phyloP scores from a whole-genome alignment of 1,140 invertebrate genomes.

The Bombyx mori region ASM3026992v2 NC_085122.1:12122501-12123000 shows the following conservation, averaged over 20 bases:
- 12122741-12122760: slow-evolving; percentile 62
- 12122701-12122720: slow-evolving; percentile 50
- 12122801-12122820: slow-evolving; percentile 82
- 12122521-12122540: no score
- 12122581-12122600: slow-evolving; percentile 43
- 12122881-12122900: no score
- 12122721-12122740: slow-evolving; percentile 36
- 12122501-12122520: background rate
- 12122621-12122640: slow-evolving; percentile 43
- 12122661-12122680: slow-evolving; percentile 38
- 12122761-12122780: slow-evolving; percentile 84
- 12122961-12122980: slow-evolving; percentile 85
- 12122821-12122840: slow-evolving; percentile 41
- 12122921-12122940: no score
- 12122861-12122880: no score
- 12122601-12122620: slow-evolving; percentile 60
- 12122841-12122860: background rate
- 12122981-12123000: slow-evolving; percentile 79
- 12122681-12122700: slow-evolving; percentile 29
- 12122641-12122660: slow-evolving; percentile 31
- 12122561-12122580: slow-evolving; percentile 42
- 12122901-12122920: no score
- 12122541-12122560: slow-evolving; percentile 38
- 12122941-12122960: slow-evolving; percentile 71
- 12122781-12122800: slow-evolving; percentile 87